Percentiles rank a stretch among this genome's conserved stretches.
Conservation (phyloP, 2,888 invertebrate genomes). For the Psylliodes chrysocephalus region DNA sequence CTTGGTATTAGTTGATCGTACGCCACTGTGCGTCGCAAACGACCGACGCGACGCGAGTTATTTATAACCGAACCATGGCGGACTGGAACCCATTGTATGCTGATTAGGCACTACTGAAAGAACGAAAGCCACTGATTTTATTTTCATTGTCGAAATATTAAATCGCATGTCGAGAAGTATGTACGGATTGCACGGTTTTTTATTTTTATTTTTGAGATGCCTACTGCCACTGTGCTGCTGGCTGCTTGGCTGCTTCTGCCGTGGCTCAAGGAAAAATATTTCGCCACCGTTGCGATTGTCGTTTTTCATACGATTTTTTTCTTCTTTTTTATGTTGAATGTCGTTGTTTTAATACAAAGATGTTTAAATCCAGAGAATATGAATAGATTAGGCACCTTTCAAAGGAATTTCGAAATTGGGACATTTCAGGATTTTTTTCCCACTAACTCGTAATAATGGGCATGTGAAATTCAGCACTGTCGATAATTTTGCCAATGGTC, state of each 20-base stretch:
- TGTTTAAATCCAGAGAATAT: no score
- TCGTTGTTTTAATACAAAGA: no score
- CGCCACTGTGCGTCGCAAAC: slow-evolving; percentile 24
- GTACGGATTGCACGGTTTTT: slow-evolving; percentile 29
- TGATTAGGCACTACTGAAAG: slow-evolving; percentile 48
- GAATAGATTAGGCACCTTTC: no score
- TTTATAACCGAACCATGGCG: slow-evolving; percentile 38
- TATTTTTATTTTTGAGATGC: slow-evolving; percentile 14
- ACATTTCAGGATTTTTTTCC: no score
- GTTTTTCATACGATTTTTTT: background rate
- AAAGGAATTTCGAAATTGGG: no score
- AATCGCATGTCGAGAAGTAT: slow-evolving; percentile 39
- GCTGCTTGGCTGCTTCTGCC: background rate
- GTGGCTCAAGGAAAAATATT: background rate
- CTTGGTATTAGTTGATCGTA: no score
- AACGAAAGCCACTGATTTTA: slow-evolving; percentile 40
- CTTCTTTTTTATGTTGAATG: no score
- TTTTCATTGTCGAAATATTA: slow-evolving; percentile 47
- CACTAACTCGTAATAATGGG: no score
- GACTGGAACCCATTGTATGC: slow-evolving; percentile 48
- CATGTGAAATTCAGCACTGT: no score
- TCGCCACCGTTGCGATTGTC: background rate
- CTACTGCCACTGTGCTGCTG: slow-evolving; percentile 11
- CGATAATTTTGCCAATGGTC: no score
- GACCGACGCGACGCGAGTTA: slow-evolving; percentile 25